phyloP scores from a whole-genome alignment of 2,888 invertebrate genomes.

The Trachelus tabidus region DNA sequence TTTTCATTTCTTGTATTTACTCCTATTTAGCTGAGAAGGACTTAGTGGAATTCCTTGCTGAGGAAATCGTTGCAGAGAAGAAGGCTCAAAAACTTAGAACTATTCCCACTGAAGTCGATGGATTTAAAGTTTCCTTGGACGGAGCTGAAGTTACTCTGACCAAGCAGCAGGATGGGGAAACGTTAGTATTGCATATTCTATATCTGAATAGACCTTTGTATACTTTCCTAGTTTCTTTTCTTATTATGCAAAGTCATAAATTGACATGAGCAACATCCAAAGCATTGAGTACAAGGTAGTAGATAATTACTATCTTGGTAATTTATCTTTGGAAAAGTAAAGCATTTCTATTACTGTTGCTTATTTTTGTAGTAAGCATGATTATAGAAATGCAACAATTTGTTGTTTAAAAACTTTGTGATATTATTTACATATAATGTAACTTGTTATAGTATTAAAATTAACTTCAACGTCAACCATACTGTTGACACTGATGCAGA shows the following conservation, averaged over 20 bases:
- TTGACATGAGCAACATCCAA: too few species aligned
- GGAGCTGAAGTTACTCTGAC: constrained; percentile 88
- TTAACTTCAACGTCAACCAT: constrained; percentile 94
- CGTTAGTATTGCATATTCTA: constrained; percentile 67
- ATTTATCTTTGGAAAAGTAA: constrained; percentile 26
- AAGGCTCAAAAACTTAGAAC: constrained; percentile 82
- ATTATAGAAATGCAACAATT: constrained; percentile 8
- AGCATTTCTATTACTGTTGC: constrained; percentile 4
- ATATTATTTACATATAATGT: neutral
- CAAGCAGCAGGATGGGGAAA: constrained; percentile 78
- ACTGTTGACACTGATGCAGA: constrained; percentile 86
- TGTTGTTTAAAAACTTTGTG: neutral
- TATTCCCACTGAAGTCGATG: constrained; percentile 81
- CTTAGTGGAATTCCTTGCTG: constrained; percentile 89
- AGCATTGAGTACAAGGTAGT: constrained; percentile 23
- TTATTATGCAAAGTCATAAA: neutral
- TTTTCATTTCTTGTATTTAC: constrained; percentile 15
- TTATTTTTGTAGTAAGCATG: neutral
- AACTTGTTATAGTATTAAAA: constrained; percentile 72
- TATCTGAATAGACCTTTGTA: constrained; percentile 1
- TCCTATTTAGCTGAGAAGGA: constrained; percentile 80
- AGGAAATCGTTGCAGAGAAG: constrained; percentile 93
- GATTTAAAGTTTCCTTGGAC: constrained; percentile 82
- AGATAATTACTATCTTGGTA: constrained; percentile 32
- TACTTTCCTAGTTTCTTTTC: constrained; percentile 1